Conservation (phyloP, 1,140 invertebrate species). For the Tetragnatha versicolor region DNA sequence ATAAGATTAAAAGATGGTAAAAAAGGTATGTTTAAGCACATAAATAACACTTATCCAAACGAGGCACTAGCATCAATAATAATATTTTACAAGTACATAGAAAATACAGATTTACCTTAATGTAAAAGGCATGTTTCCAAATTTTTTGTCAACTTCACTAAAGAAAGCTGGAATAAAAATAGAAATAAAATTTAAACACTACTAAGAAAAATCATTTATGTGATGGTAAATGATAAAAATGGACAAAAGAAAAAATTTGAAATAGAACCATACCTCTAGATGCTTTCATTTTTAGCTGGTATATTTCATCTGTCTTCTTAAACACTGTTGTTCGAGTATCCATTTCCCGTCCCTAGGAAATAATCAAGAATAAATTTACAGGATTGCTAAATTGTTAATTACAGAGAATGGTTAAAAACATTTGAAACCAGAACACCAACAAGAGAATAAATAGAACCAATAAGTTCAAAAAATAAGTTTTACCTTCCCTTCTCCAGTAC, state of each 20-base stretch:
- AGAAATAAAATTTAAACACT: conserved; percentile 1
- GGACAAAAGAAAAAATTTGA: conserved; percentile 29
- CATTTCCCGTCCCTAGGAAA: conserved; percentile 79
- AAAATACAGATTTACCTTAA: conserved; percentile 67
- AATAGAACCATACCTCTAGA: conserved; percentile 72
- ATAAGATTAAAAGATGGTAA: too few species aligned
- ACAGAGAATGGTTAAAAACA: background rate
- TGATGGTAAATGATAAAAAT: conserved; percentile 8
- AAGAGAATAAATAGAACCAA: background rate
- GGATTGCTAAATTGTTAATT: background rate
- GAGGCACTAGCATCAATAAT: too few species aligned
- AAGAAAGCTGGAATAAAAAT: conserved; percentile 76
- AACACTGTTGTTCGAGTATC: conserved; percentile 96
- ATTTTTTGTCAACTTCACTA: conserved; percentile 88
- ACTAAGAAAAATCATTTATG: background rate
- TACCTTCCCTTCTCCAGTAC: conserved; percentile 85
- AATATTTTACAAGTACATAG: too few species aligned
- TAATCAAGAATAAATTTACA: background rate
- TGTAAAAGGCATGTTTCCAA: conserved; percentile 86
- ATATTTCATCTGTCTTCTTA: conserved; percentile 97
- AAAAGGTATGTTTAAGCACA: too few species aligned
- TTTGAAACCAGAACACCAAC: background rate
- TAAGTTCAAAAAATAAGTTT: too few species aligned
- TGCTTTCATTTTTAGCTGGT: conserved; percentile 95
- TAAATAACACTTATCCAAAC: too few species aligned